phyloP scores from a whole-genome alignment of 2,113 vertebrate species.

The Sapayoa aenigma region DNA sequence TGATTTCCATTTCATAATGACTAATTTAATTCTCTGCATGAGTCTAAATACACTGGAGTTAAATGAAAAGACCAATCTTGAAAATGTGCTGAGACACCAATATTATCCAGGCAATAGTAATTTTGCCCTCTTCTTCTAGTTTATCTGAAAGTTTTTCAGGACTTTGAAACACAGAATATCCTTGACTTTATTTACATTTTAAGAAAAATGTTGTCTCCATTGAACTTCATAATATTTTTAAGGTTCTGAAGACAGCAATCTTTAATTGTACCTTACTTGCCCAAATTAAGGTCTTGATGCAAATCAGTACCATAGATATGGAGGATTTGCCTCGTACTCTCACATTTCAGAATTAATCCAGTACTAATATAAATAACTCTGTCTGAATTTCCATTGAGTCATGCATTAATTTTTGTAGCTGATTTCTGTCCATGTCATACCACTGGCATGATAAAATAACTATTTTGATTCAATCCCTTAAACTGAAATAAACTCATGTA shows the following conservation, averaged over 20 bases:
- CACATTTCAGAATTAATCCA: neutral
- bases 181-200: neutral
- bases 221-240: neutral
- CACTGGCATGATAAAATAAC: neutral
- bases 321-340: neutral
- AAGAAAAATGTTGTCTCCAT: neutral
- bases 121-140: neutral
- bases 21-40: slow-evolving; percentile 37
- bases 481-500: neutral
- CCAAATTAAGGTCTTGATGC: neutral
- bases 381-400: neutral
- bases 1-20: neutral
- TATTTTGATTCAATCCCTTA: neutral
- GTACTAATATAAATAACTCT: neutral
- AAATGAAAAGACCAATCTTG: slow-evolving; percentile 6
- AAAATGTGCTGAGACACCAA: neutral
- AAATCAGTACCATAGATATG: neutral
- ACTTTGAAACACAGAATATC: neutral
- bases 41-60: neutral
- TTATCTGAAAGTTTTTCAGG: neutral
- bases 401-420: neutral
- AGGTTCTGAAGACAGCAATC: neutral
- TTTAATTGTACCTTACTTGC: neutral
- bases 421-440: neutral
- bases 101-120: neutral